Evolutionary conservation across 53 echinoderm and acorn worm genomes (phyloP).

Genomic region (Hippasteria phrygiana): DNA sequence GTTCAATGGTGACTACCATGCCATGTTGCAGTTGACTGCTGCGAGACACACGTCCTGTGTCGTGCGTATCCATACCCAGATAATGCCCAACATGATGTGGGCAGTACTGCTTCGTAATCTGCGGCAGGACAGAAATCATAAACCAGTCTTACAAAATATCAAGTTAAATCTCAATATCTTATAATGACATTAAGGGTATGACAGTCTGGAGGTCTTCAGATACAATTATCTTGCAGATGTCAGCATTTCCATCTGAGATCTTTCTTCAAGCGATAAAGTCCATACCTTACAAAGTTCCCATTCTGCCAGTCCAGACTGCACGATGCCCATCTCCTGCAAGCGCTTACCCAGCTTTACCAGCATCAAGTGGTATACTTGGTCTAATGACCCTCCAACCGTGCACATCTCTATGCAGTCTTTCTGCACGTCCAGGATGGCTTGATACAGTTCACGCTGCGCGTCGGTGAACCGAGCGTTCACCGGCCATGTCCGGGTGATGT

Average conservation of each 20-base stretch:
- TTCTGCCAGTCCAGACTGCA: slow-evolving; percentile 62
- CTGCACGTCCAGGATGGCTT: slow-evolving; percentile 84
- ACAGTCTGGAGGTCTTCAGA: too few relatives aligned
- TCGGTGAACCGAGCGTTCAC: slow-evolving; percentile 82
- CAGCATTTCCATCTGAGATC: too few relatives aligned
- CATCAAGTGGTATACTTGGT: slow-evolving; percentile 92
- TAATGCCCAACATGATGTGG: slow-evolving; percentile 97
- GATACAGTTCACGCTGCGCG: slow-evolving; percentile 84
- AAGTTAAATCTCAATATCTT: too few relatives aligned
- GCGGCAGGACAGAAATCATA: neutral
- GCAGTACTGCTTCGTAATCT: slow-evolving; percentile 85
- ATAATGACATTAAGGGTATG: too few relatives aligned
- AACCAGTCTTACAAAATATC: neutral
- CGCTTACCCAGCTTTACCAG: slow-evolving; percentile 75
- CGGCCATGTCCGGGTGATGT: slow-evolving; percentile 99
- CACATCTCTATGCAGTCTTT: slow-evolving; percentile 91
- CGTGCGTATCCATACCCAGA: slow-evolving; percentile 98
- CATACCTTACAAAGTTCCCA: slow-evolving; percentile 80
- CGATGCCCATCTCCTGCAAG: slow-evolving; percentile 83
- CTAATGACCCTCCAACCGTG: slow-evolving; percentile 77
- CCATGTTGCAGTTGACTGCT: slow-evolving; percentile 93
- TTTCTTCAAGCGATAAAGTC: neutral
- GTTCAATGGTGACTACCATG: slow-evolving; percentile 95
- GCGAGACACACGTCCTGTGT: slow-evolving; percentile 88
- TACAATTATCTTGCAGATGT: too few relatives aligned